Evolutionary conservation across 2,888 invertebrate genomes (phyloP).

Genomic region (Sphaerophoria rueppellii): DNA sequence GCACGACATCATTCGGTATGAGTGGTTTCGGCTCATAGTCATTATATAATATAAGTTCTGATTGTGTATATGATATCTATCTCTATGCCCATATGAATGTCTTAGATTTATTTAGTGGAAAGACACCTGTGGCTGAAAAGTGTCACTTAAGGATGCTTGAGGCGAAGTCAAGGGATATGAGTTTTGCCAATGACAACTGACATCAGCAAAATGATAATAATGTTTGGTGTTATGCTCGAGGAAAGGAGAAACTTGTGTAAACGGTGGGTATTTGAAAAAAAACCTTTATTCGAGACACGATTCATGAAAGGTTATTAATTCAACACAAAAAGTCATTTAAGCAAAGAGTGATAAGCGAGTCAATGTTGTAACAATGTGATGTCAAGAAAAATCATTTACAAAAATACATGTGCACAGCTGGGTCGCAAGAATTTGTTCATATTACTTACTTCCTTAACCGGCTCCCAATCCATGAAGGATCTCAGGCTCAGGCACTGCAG

Average conservation of each 20-base stretch:
- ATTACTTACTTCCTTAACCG: too few relatives aligned
- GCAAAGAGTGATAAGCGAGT: too few relatives aligned
- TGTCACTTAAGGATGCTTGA: constrained; percentile 74
- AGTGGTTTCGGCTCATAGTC: constrained; percentile 48
- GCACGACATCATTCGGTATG: constrained; percentile 63
- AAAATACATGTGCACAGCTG: too few relatives aligned
- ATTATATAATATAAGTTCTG: constrained; percentile 37
- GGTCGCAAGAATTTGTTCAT: too few relatives aligned
- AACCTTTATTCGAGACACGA: too few relatives aligned
- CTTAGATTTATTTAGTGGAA: constrained; percentile 68
- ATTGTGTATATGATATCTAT: constrained; percentile 28
- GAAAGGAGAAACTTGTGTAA: neutral
- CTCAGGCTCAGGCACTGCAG: too few relatives aligned
- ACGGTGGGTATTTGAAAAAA: too few relatives aligned
- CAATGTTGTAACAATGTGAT: too few relatives aligned
- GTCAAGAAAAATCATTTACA: too few relatives aligned
- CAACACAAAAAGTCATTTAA: too few relatives aligned
- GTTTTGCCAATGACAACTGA: constrained; percentile 38
- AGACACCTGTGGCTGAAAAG: constrained; percentile 82
- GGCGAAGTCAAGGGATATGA: constrained; percentile 25
- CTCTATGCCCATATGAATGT: neutral
- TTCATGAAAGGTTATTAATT: too few relatives aligned
- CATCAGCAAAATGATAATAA: constrained; percentile 27
- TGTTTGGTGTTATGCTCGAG: neutral
- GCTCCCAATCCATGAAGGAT: too few relatives aligned